These are phyloP conservation scores for Cydia amplana DNA, from an alignment of 1,140 invertebrate species.

Conservation along the genomic window DNA sequence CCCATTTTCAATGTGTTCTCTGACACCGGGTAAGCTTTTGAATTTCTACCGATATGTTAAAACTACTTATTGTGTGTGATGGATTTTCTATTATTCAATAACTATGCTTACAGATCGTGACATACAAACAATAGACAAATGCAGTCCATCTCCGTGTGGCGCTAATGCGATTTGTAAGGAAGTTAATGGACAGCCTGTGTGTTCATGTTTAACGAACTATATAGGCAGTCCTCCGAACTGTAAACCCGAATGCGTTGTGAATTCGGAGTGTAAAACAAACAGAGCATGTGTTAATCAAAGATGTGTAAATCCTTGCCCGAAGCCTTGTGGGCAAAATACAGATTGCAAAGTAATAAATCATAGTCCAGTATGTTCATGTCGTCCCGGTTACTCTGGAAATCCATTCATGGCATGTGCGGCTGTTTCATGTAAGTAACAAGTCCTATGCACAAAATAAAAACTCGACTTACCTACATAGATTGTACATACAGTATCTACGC, in stretches of 20 bases:
- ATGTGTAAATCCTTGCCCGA: slow-evolving; percentile 83
- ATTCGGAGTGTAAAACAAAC: slow-evolving; percentile 83
- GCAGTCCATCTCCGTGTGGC: slow-evolving; percentile 77
- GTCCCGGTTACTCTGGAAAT: slow-evolving; percentile 81
- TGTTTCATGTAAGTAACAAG: slow-evolving; percentile 81
- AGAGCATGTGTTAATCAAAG: slow-evolving; percentile 83
- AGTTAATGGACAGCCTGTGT: slow-evolving; percentile 79
- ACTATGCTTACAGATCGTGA: slow-evolving; percentile 58
- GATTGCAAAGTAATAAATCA: slow-evolving; percentile 81
- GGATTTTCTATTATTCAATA: slow-evolving; percentile 15
- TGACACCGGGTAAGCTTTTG: slow-evolving; percentile 55
- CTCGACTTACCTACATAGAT: too few species aligned
- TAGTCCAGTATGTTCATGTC: slow-evolving; percentile 82
- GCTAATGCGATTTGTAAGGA: slow-evolving; percentile 66
- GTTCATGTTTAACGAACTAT: slow-evolving; percentile 81
- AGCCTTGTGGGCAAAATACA: slow-evolving; percentile 78
- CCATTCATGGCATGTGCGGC: slow-evolving; percentile 79
- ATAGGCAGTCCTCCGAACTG: slow-evolving; percentile 82
- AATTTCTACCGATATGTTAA: slow-evolving; percentile 12
- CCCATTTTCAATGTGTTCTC: slow-evolving; percentile 84
- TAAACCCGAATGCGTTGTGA: slow-evolving; percentile 82
- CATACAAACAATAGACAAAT: slow-evolving; percentile 73
- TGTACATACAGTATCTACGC: too few species aligned
- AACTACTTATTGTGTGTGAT: slow-evolving; percentile 21
- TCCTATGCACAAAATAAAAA: too few species aligned